Conservation (phyloP, 2,888 invertebrate genomes). For the Clunio marinus region DNA sequence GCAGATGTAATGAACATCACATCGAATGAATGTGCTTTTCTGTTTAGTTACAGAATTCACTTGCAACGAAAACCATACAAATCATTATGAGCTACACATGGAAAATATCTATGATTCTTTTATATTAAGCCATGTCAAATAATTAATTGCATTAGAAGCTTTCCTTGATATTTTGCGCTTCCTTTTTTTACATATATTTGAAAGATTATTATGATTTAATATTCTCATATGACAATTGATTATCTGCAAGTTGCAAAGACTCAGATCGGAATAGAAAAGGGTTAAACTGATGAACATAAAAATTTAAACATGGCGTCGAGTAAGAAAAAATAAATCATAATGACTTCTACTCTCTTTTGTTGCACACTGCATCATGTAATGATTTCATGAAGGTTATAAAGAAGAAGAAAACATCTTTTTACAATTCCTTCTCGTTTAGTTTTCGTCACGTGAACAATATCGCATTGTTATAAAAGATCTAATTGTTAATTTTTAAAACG, state of each 20-base stretch:
- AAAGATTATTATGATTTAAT: too few relatives aligned
- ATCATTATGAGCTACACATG: neutral
- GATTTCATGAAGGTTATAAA: neutral
- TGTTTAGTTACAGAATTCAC: neutral
- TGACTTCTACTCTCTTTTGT: slow-evolving; percentile 29
- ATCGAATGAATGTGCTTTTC: slow-evolving; percentile 1
- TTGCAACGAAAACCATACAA: neutral
- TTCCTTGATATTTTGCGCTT: too few relatives aligned
- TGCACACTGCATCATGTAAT: neutral
- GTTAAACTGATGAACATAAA: neutral
- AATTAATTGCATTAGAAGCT: too few relatives aligned
- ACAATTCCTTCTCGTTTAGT: neutral
- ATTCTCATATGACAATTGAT: neutral
- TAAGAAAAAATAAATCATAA: slow-evolving; percentile 23
- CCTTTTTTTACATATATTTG: too few relatives aligned
- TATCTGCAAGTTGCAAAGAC: neutral
- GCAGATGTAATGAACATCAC: too few relatives aligned
- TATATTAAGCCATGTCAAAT: too few relatives aligned
- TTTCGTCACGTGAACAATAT: slow-evolving; percentile 1
- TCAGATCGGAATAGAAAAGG: neutral
- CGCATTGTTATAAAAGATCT: neutral
- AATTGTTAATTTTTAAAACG: slow-evolving; percentile 14
- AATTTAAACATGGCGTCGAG: slow-evolving; percentile 34
- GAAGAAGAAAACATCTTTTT: neutral
- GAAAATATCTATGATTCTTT: too few relatives aligned